Evolutionary conservation across 1,140 invertebrate species (phyloP), one percentile per base, ranked within the genome.

Genomic region (Bombus sylvicola): DNA sequence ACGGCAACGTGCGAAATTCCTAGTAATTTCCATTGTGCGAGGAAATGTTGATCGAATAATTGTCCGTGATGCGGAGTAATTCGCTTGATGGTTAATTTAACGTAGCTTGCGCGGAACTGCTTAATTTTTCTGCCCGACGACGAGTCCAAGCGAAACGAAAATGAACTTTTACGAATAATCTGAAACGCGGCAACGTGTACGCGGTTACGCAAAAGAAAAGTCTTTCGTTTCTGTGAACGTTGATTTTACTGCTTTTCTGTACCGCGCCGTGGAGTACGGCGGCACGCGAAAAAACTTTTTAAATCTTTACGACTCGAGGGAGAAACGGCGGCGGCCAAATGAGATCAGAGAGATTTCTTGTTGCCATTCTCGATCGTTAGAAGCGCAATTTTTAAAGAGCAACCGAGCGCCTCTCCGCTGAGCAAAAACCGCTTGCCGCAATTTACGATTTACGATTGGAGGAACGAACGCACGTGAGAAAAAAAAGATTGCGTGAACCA

Each of bases 231-330:
- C 47, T 53, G 47, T 18, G 47, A 53, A 53, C 47, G 5, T 53
- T 53, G 47, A 3, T 68, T 47, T 78, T 34, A 78, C n/a, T 43
- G n/a, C 22, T 39, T 69, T 39, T 8, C 68, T 39, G 39, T n/a
- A 41, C 12, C 28, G 37, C 41, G 22, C 13, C 22, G 34, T 22
- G 22, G 18, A 64, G 41, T 47, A 31, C 9, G 2, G 13, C 10
- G 13, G 31, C 1, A 6, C 5, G 22, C 25, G 12, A 53, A 69
- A 69, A 80, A 43, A 53, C 41, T 28, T 12, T 18, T 47, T 47
- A 80, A 80, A 69, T 53, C 41, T 80, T 80, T 69, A 80, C 9
- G 41, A 69, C 64, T 13, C 12, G 53, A 22, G 18, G 3, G 34
- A 66, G 41, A 1, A 66, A 25, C 37, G 22, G 47, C 68, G 12